Conservation (phyloP, 2,888 invertebrate genomes). For the Campoplex capitator region DNA sequence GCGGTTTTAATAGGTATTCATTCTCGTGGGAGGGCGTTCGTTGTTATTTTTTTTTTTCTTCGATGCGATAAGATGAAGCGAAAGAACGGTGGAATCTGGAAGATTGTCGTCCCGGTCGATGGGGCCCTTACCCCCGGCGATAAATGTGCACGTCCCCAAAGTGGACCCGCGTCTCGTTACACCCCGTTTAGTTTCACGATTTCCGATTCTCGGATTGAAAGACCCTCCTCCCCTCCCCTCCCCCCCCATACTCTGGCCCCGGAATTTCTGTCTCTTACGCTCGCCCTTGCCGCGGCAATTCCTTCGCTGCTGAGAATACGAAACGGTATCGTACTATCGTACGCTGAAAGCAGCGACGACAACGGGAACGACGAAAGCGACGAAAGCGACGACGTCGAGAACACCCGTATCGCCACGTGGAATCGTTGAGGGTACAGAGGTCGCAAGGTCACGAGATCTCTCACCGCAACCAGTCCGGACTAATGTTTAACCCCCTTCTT, state of each 20-base stretch:
- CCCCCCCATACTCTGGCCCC: not conserved
- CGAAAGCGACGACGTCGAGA: slow-evolving; percentile 54
- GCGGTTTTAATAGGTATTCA: slow-evolving; percentile 83
- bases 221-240: not conserved
- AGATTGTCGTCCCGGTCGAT: slow-evolving; percentile 54
- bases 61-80: slow-evolving; percentile 13
- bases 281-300: not conserved
- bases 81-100: slow-evolving; percentile 9
- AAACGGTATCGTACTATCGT: slow-evolving; percentile 20
- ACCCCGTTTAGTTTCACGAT: slow-evolving; percentile 63
- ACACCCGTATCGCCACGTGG: slow-evolving; percentile 71
- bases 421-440: slow-evolving; percentile 70
- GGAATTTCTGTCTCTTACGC: slow-evolving; percentile 33
- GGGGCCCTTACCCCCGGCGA: slow-evolving; percentile 26
- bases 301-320: slow-evolving; percentile 42
- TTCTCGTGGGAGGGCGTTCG: slow-evolving; percentile 73
- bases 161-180: slow-evolving; percentile 53
- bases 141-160: not conserved
- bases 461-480: slow-evolving; percentile 68
- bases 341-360: slow-evolving; percentile 20
- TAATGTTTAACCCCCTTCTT: slow-evolving; percentile 69
- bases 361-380: slow-evolving; percentile 16
- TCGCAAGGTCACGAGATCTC: slow-evolving; percentile 73
- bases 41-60: not conserved
- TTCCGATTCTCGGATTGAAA: slow-evolving; percentile 60